Conservation (phyloP, 1,140 invertebrate genomes). For the Hylyphantes graminicola region DNA sequence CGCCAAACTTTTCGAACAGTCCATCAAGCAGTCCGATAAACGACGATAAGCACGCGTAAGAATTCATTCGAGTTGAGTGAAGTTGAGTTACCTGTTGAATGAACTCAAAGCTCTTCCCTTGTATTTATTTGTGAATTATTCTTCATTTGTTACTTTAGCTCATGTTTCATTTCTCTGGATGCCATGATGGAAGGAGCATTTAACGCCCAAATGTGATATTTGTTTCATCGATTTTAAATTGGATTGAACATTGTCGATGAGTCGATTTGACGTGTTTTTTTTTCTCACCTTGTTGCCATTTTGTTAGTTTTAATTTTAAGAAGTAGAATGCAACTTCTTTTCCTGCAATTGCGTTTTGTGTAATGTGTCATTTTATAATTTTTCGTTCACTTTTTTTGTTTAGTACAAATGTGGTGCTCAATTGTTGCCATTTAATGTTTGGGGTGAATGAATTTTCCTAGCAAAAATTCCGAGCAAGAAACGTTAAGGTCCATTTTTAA, state of each 20-base stretch:
- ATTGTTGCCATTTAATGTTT: too few relatives aligned
- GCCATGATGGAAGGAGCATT: constrained; percentile 23
- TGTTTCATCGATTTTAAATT: constrained; percentile 4
- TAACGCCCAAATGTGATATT: constrained; percentile 24
- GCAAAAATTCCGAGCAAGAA: too few relatives aligned
- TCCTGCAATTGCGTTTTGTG: too few relatives aligned
- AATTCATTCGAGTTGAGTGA: background rate
- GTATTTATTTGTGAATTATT: background rate
- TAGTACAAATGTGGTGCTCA: too few relatives aligned
- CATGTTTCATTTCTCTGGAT: constrained; percentile 3
- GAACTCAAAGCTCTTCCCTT: background rate
- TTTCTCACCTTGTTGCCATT: too few relatives aligned
- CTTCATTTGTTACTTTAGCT: background rate
- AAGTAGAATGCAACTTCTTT: too few relatives aligned
- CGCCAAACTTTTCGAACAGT: constrained; percentile 39
- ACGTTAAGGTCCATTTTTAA: too few relatives aligned
- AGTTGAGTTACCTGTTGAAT: background rate
- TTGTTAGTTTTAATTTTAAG: too few relatives aligned
- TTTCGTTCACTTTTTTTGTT: too few relatives aligned
- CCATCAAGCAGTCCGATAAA: constrained; percentile 18
- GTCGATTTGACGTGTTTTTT: too few relatives aligned
- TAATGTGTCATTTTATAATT: too few relatives aligned
- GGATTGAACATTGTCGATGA: background rate
- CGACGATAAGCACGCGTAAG: background rate
- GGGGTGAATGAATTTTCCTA: too few relatives aligned